Conservation (phyloP, 23 tunicate genomes). For the Trididemnum nubilum region DNA sequence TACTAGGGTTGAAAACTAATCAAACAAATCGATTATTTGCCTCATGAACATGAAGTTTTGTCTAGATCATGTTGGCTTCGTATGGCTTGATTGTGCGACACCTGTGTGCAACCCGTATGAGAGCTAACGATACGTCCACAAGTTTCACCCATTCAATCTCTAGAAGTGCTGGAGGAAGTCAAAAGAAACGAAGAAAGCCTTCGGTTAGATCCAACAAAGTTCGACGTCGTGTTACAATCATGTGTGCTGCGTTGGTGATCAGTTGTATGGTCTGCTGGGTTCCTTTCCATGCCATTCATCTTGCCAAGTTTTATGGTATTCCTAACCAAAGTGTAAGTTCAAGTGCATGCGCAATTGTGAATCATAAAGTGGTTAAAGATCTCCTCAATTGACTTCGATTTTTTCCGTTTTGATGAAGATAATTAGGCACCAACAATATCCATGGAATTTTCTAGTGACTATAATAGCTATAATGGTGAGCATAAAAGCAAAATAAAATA, state of each 20-base stretch:
- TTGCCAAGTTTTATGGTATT: slow-evolving; percentile 37
- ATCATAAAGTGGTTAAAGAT: too few species aligned
- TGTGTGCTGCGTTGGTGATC: slow-evolving; percentile 70
- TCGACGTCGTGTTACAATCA: slow-evolving; percentile 60
- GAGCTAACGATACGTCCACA: not conserved
- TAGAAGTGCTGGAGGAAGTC: not conserved
- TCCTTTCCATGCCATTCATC: slow-evolving; percentile 56
- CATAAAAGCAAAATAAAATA: too few species aligned
- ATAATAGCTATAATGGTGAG: too few species aligned
- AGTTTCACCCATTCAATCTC: not conserved
- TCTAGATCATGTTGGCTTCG: slow-evolving; percentile 46
- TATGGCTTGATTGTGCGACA: slow-evolving; percentile 50
- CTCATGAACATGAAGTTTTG: too few species aligned
- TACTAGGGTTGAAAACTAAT: too few species aligned
- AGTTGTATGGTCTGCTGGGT: slow-evolving; percentile 62
- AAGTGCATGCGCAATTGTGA: too few species aligned
- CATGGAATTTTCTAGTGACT: too few species aligned
- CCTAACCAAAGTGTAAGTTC: too few species aligned
- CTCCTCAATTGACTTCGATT: too few species aligned
- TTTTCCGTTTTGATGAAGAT: too few species aligned
- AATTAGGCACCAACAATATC: too few species aligned
- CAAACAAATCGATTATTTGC: too few species aligned
- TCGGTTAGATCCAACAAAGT: slow-evolving; percentile 44
- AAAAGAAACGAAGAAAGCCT: not conserved
- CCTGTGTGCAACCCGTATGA: slow-evolving; percentile 1